Evolutionary conservation across 2,113 vertebrate genomes (phyloP).

Genomic region (Neoarius graeffei): DNA sequence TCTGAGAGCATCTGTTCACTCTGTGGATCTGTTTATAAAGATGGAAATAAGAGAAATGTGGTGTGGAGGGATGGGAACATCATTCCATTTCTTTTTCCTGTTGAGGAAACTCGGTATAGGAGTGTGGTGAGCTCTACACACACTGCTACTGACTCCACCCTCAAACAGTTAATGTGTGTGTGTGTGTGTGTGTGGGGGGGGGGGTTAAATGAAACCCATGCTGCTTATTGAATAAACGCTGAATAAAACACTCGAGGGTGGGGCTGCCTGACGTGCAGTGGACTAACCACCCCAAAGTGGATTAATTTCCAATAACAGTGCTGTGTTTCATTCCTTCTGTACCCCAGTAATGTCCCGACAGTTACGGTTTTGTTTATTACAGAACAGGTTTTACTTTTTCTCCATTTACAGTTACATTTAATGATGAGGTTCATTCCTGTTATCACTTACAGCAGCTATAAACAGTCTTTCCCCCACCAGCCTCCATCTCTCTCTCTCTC

Average conservation of each 20-base stretch:
- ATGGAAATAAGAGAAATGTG: not conserved
- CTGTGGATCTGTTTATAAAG: slow-evolving; percentile 13
- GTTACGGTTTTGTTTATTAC: not conserved
- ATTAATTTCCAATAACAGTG: not conserved
- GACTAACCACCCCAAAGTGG: not conserved
- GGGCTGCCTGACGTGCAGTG: not conserved
- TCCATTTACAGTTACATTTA: not conserved
- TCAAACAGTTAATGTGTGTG: not conserved
- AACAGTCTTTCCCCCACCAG: not conserved
- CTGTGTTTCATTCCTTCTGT: not conserved
- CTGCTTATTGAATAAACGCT: too few species aligned
- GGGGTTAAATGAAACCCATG: too few species aligned
- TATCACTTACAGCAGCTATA: not conserved
- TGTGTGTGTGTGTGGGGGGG: too few species aligned
- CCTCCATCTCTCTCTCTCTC: too few species aligned
- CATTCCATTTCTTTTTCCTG: not conserved
- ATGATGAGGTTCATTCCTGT: not conserved
- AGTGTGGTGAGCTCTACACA: not conserved
- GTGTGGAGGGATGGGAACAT: not conserved
- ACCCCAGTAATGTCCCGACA: not conserved
- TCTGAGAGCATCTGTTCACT: slow-evolving; percentile 8
- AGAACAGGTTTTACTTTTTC: not conserved
- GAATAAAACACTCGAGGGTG: not conserved
- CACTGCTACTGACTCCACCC: not conserved
- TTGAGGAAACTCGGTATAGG: not conserved